Evolutionary conservation across 2,888 invertebrate species (phyloP), one percentile per base, ranked within the genome.

Genomic region (Amphimallon solstitiale): DNA sequence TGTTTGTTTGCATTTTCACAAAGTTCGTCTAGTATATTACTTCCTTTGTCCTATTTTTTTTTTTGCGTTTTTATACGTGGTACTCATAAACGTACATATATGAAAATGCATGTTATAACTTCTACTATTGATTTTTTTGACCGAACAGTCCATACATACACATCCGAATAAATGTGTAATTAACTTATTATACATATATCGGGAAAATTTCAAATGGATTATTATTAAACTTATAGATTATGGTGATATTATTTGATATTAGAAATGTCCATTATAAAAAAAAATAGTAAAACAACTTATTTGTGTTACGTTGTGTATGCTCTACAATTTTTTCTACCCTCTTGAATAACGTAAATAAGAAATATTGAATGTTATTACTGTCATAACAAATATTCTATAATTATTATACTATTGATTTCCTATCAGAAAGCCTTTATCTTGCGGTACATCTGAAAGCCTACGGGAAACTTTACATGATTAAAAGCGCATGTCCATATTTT

Each of bases 391-490:
- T 72, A 74, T 74, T 75, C 74, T 72, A 74, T 77, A 76, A 76
- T 77, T 76, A 75, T 76, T 75, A 70, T 72, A 65, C 65, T 75
- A 77, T 77, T 73, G 76, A 77, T 77, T 76, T 76, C 70, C 74
- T 74, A 74, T 77, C 74, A 71, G 67, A 73, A 51, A 71, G 71
- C 73, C 73, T 75, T 76, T 75, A 76, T 76, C 75, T 51, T 74
- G 72, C 67, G 68, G 69, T 72, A 72, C 73, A 76, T 75, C 74
- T 74, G 67, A 70, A 69, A 72, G 68, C 66, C 66, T 65, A 71
- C n/a, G 48, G 35, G 19, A 14, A 34, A 15, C 21, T 23, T 15
- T 7, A 65, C 48, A 49, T 3, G 29, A 7, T 29, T 14, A 9
- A 51, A 4, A 35, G 34, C 51, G 51, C 51, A 51, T 51, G 51